Conservation (phyloP, 2,888 invertebrate species). For the Zaprionus lineosus region DNA sequence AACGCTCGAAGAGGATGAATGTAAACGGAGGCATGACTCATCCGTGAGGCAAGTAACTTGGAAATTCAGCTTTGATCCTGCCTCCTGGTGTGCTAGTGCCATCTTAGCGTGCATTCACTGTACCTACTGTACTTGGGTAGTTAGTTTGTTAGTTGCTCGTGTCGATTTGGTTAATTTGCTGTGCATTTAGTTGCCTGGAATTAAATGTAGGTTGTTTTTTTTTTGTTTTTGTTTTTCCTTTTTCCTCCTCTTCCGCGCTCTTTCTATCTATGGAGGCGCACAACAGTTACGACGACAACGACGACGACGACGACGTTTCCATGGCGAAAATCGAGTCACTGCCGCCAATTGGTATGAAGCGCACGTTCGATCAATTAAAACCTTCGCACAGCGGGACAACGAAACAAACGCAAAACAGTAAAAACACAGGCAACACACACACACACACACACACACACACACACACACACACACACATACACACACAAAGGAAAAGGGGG, state of each 20-base stretch:
- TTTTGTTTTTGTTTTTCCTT: background rate
- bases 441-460: background rate
- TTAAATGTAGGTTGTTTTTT: background rate
- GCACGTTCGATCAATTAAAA: conserved; percentile 76
- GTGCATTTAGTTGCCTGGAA: conserved; percentile 19
- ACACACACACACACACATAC: background rate
- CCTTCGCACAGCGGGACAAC: conserved; percentile 57
- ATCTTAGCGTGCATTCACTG: too few species aligned
- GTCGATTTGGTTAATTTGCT: conserved; percentile 36
- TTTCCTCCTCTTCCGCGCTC: background rate
- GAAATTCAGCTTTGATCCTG: too few species aligned
- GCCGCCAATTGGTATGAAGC: conserved; percentile 65
- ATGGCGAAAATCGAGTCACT: conserved; percentile 50
- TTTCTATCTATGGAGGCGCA: conserved; percentile 25
- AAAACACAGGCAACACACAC: background rate
- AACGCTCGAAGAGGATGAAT: too few species aligned
- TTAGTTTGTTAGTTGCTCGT: conserved; percentile 22
- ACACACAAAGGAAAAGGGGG: background rate
- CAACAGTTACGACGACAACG: conserved; percentile 15
- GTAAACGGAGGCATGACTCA: too few species aligned
- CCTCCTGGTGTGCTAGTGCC: too few species aligned
- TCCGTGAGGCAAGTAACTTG: too few species aligned
- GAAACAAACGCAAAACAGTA: conserved; percentile 11
- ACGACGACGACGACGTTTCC: conserved; percentile 23
- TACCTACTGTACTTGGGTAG: conserved; percentile 3